Conservation (phyloP, 1,140 invertebrate genomes). For the Heliconius himera region DNA sequence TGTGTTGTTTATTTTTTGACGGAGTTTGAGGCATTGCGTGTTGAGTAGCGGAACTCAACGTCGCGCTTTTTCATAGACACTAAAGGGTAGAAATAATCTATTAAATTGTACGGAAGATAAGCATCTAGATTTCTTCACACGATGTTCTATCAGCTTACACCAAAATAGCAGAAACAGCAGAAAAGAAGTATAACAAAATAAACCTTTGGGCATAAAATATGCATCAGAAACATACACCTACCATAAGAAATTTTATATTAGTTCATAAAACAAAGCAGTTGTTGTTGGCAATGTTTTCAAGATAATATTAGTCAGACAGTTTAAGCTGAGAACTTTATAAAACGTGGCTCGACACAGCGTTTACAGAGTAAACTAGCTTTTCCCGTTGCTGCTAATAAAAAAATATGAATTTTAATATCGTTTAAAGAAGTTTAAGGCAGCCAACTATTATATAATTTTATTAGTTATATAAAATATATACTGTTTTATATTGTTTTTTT, state of each 20-base stretch:
- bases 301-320: conserved; percentile 2
- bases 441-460: too few species aligned
- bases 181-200: background rate
- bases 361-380: conserved; percentile 1
- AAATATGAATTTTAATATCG: background rate
- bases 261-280: background rate
- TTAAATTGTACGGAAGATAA: background rate
- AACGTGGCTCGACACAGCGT: background rate
- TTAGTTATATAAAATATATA: too few species aligned
- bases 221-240: background rate
- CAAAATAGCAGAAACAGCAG: too few species aligned
- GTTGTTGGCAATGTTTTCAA: background rate
- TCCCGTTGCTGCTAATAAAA: background rate
- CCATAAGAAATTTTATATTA: background rate
- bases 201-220: background rate
- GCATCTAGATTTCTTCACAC: too few species aligned
- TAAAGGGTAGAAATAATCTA: background rate
- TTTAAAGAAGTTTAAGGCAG: too few species aligned
- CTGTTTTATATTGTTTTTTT: too few species aligned
- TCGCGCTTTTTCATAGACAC: background rate
- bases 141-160: too few species aligned
- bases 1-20: background rate
- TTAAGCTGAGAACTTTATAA: conserved; percentile 1
- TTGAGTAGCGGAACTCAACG: too few species aligned
- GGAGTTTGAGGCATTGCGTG: background rate